Evolutionary conservation across 2,888 invertebrate genomes (phyloP).

Genomic region (Drosophila crucigera): DNA sequence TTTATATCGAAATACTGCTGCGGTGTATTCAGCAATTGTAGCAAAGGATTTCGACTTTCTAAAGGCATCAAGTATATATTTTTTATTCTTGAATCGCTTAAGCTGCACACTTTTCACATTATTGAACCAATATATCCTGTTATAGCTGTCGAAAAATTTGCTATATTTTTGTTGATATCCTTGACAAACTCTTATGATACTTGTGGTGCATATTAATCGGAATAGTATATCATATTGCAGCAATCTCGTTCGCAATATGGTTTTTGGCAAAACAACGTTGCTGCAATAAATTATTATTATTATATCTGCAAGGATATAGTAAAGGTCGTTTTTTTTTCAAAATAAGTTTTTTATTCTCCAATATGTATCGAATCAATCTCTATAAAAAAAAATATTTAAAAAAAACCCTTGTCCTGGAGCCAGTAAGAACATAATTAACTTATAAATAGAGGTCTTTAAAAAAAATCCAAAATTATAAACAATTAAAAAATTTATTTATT

Average conservation of each 20-base stretch:
- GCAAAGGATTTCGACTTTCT: background rate
- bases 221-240: background rate
- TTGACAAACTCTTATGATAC: background rate
- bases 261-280: background rate
- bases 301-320: background rate
- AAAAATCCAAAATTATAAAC: background rate
- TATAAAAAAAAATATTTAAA: background rate
- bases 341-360: background rate
- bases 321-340: background rate
- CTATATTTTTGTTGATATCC: background rate
- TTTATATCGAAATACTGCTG: background rate
- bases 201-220: background rate
- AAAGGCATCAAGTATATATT: background rate
- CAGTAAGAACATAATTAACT: background rate
- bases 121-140: background rate
- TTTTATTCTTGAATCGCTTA: background rate
- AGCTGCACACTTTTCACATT: background rate
- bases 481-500: background rate
- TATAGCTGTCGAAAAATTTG: background rate
- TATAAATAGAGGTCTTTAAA: background rate
- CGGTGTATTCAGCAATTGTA: background rate
- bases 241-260: background rate
- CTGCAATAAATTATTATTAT: background rate
- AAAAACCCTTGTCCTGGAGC: background rate
- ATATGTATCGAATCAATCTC: background rate